Evolutionary conservation across 1,140 invertebrate species (phyloP).

Genomic region (Wasmannia auropunctata): DNA sequence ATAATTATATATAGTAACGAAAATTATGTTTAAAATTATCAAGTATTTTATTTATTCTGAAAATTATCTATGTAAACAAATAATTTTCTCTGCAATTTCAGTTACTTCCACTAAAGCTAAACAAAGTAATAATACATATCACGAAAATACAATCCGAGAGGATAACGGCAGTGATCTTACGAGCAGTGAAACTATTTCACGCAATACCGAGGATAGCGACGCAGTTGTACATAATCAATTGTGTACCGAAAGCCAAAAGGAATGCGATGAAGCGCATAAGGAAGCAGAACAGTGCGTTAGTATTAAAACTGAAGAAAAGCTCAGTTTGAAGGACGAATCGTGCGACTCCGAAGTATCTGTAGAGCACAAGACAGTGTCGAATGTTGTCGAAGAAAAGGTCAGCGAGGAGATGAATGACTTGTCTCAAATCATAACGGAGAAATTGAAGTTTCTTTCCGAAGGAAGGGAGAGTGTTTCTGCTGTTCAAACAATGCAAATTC

Average conservation of each 20-base stretch:
- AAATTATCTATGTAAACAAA: background rate
- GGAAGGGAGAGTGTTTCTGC: constrained; percentile 87
- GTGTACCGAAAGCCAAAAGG: constrained; percentile 2
- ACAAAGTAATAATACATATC: constrained; percentile 26
- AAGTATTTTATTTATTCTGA: background rate
- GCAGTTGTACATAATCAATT: background rate
- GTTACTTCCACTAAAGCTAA: constrained; percentile 57
- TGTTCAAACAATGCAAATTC: constrained; percentile 88
- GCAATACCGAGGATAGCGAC: background rate
- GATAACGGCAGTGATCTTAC: constrained; percentile 18
- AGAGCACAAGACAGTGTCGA: background rate
- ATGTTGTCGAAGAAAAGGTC: constrained; percentile 52
- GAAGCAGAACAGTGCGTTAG: constrained; percentile 3
- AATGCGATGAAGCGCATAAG: background rate
- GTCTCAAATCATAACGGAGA: constrained; percentile 86
- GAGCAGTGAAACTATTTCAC: constrained; percentile 2
- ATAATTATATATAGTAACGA: background rate
- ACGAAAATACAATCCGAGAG: constrained; percentile 18
- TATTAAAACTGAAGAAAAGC: constrained; percentile 16
- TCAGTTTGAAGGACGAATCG: constrained; percentile 6
- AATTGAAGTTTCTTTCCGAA: constrained; percentile 88
- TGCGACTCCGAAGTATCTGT: background rate
- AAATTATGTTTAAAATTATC: background rate
- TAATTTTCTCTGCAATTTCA: constrained; percentile 16
- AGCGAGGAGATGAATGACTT: constrained; percentile 82